phyloP scores from a whole-genome alignment of 2,113 vertebrate genomes.

The Tachycineta bicolor region DNA sequence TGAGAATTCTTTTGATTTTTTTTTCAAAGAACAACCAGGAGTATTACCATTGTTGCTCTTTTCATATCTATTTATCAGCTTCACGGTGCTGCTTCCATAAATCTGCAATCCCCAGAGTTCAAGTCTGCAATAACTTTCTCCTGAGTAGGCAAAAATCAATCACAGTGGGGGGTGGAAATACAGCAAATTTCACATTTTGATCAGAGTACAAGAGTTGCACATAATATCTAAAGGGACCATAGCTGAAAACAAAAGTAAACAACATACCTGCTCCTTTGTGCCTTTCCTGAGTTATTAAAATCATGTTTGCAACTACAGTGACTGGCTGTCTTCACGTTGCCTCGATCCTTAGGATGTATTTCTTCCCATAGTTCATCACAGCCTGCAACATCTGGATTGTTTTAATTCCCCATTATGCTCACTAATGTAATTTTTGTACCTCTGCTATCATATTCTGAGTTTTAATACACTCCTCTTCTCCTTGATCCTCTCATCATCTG shows the following conservation, averaged over 20 bases:
- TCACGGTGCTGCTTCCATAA: not conserved
- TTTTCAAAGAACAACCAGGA: not conserved
- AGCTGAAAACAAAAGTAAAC: not conserved
- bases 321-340: not conserved
- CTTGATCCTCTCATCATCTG: not conserved
- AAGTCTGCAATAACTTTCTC: not conserved
- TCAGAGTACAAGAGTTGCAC: not conserved
- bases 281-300: not conserved
- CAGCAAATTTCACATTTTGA: not conserved
- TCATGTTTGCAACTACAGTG: not conserved
- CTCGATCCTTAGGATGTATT: not conserved
- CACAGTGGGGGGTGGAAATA: accelerated
- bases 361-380: not conserved
- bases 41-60: accelerated
- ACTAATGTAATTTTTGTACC: not conserved
- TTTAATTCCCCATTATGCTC: not conserved
- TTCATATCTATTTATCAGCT: not conserved
- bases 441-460: not conserved
- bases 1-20: not conserved
- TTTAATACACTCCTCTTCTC: not conserved
- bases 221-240: not conserved
- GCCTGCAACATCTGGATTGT: not conserved
- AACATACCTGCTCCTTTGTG: not conserved
- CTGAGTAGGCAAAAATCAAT: not conserved
- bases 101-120: not conserved